Evolutionary conservation across 2,888 invertebrate species (phyloP).

Genomic region (Pomacea canaliculata): DNA sequence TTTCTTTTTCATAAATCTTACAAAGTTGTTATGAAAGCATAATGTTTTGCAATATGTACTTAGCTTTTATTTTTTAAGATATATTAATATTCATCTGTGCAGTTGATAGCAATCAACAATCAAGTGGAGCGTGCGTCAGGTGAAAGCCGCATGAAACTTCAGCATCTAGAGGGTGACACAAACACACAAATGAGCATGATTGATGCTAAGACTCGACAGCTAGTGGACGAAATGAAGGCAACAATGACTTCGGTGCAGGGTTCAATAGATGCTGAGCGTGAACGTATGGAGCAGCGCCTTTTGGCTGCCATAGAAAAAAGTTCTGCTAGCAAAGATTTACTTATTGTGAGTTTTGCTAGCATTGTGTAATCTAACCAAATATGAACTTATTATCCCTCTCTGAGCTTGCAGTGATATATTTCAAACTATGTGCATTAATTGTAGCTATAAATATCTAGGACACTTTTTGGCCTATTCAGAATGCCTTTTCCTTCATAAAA

Average conservation of each 20-base stretch:
- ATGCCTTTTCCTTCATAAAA: no score
- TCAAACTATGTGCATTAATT: no score
- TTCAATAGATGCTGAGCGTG: constrained; percentile 57
- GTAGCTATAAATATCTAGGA: no score
- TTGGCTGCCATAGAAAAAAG: constrained; percentile 54
- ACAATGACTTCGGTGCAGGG: constrained; percentile 47
- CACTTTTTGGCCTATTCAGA: not conserved
- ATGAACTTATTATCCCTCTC: no score
- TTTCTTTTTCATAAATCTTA: no score
- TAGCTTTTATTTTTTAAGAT: no score
- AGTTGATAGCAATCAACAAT: constrained; percentile 51
- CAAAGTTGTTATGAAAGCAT: no score
- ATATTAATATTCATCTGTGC: not conserved
- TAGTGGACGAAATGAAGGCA: constrained; percentile 61
- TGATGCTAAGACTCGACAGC: constrained; percentile 57
- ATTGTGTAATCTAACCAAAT: no score
- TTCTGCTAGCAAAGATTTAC: constrained; percentile 43
- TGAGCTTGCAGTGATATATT: no score
- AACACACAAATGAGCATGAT: constrained; percentile 60
- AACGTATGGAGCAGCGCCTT: constrained; percentile 63
- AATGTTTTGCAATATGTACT: no score
- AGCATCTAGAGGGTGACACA: constrained; percentile 61
- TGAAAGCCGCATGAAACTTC: constrained; percentile 57
- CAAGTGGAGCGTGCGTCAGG: constrained; percentile 44
- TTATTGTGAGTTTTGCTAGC: constrained; percentile 43